Evolutionary conservation across 1,140 invertebrate genomes (phyloP).

Genomic region (Megalopta genalis): DNA sequence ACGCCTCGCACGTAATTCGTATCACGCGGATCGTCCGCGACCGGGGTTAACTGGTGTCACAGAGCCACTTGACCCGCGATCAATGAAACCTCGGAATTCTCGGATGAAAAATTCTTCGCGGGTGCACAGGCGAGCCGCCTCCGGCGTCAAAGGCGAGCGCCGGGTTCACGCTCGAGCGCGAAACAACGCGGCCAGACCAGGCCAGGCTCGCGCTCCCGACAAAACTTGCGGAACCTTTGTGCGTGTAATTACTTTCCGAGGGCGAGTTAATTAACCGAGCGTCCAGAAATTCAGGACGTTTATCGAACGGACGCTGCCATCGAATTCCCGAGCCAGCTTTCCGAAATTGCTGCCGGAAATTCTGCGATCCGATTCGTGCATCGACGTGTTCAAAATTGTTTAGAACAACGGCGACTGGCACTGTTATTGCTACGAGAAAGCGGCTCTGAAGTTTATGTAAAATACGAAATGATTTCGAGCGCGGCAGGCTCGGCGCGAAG

Average conservation of each 20-base stretch:
- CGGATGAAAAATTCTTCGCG: conserved; percentile 51
- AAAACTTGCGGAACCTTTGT: not conserved
- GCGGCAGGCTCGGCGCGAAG: too few relatives aligned
- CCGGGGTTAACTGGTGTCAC: conserved; percentile 62
- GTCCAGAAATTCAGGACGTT: not conserved
- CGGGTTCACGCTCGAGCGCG: conserved; percentile 19
- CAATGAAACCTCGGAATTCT: conserved; percentile 68
- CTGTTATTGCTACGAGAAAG: too few relatives aligned
- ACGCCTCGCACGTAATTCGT: conserved; percentile 45
- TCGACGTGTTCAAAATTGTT: too few relatives aligned
- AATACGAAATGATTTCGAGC: too few relatives aligned
- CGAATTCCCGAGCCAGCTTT: not conserved
- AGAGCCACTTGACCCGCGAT: conserved; percentile 64
- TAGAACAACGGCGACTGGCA: too few relatives aligned
- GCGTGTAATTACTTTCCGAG: not conserved
- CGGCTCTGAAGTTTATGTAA: too few relatives aligned
- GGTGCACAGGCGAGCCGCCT: not conserved
- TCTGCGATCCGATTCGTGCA: too few relatives aligned
- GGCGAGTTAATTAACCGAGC: conserved; percentile 1
- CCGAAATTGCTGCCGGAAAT: not conserved
- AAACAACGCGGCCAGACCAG: not conserved
- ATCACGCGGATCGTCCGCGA: conserved; percentile 60
- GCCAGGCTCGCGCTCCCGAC: too few relatives aligned
- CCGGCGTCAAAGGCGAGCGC: conserved; percentile 9
- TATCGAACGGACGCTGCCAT: not conserved